phyloP scores from a whole-genome alignment of 2,888 invertebrate genomes.

The Tetheella fluctuosa region DNA sequence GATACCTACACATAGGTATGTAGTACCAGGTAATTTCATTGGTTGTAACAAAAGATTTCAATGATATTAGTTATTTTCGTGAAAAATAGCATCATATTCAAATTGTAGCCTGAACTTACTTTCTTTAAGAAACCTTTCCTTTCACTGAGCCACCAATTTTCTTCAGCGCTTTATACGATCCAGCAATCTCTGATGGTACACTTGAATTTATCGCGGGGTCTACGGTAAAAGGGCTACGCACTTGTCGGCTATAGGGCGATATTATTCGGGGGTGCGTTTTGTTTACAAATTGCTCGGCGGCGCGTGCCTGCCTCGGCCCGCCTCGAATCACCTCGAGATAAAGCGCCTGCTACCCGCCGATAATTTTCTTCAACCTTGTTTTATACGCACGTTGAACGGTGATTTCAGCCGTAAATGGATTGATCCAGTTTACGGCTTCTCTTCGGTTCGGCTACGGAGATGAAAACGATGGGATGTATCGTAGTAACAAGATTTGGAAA shows the following conservation, averaged over 20 bases:
- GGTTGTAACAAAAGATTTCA: neutral
- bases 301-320: conserved; percentile 62
- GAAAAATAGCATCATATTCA: neutral
- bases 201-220: conserved; percentile 69
- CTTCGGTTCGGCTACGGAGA: conserved; percentile 15
- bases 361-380: conserved; percentile 72
- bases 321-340: conserved; percentile 54
- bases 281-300: conserved; percentile 78
- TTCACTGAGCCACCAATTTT: conserved; percentile 39
- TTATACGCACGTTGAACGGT: conserved; percentile 61
- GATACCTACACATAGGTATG: too few relatives aligned
- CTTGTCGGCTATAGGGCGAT: conserved; percentile 55
- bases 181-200: conserved; percentile 65
- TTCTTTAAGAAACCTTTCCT: conserved; percentile 28
- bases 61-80: neutral
- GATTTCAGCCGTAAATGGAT: conserved; percentile 64
- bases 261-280: conserved; percentile 77
- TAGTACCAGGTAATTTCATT: too few relatives aligned
- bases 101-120: conserved; percentile 33
- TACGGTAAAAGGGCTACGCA: conserved; percentile 61
- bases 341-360: conserved; percentile 61
- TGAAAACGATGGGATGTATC: conserved; percentile 18
- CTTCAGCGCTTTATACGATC: conserved; percentile 38
- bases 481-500: conserved; percentile 4
- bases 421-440: conserved; percentile 60